Evolutionary conservation across 2,888 invertebrate species (phyloP).

Genomic region (Perizoma flavofasciatum): DNA sequence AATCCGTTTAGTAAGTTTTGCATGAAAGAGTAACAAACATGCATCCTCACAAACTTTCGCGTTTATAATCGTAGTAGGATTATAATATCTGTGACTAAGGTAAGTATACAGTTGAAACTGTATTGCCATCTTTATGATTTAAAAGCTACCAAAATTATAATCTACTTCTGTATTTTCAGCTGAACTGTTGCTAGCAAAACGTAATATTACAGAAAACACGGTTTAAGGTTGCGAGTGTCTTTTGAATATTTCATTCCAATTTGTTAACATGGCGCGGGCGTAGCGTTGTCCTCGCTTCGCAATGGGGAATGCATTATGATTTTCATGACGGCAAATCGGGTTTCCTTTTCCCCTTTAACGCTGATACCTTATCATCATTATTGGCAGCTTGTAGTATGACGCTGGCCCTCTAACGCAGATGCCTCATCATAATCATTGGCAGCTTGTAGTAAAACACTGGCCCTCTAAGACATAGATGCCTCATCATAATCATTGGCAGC

Average conservation of each 20-base stretch:
- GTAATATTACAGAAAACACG: slow-evolving; percentile 21
- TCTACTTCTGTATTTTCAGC: not conserved
- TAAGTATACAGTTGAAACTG: no score
- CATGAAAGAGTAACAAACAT: no score
- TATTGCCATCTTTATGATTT: no score
- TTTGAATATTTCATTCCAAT: slow-evolving; percentile 38
- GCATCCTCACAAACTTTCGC: no score
- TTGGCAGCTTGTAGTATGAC: no score
- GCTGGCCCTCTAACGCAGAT: no score
- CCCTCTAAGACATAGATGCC: no score
- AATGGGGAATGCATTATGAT: slow-evolving; percentile 21
- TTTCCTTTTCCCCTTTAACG: not conserved
- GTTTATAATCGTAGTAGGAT: no score
- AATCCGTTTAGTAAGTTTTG: no score
- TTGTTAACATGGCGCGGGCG: slow-evolving; percentile 34
- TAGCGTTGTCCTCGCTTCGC: slow-evolving; percentile 8
- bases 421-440: not conserved
- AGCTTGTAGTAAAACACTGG: no score
- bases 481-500: not conserved
- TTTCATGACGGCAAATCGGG: slow-evolving; percentile 13
- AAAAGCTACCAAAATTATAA: no score
- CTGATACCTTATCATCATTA: not conserved
- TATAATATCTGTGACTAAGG: no score
- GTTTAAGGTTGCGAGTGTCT: slow-evolving; percentile 17
- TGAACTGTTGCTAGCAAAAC: not conserved